These are phyloP conservation scores for Aselliscus stoliczkanus DNA, from an alignment of 2,797 vertebrate genomes.

Conservation along the genomic window DNA sequence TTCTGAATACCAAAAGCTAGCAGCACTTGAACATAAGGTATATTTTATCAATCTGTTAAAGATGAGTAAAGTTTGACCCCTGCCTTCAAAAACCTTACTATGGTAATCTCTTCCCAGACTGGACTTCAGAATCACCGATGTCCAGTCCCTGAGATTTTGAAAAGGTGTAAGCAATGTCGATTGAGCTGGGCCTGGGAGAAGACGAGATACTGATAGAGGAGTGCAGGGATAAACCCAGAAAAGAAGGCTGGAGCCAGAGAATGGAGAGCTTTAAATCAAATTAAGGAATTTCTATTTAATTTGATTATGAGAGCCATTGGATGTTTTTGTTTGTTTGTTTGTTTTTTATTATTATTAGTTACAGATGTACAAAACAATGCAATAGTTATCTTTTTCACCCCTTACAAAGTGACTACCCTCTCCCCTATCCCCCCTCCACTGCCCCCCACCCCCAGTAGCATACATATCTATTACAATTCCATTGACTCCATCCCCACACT, in stretches of 20 bases:
- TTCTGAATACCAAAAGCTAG: slow-evolving; percentile 29
- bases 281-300: background rate
- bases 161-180: background rate
- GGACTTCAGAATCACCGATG: background rate
- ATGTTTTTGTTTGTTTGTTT: no score
- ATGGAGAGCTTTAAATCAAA: background rate
- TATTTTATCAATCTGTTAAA: background rate
- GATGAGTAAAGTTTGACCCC: background rate
- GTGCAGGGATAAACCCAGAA: background rate
- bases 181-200: background rate
- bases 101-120: background rate
- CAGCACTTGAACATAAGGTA: background rate
- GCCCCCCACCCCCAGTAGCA: no score
- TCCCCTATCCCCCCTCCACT: no score
- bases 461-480: no score
- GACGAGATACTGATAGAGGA: background rate
- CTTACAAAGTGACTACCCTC: no score
- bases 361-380: no score
- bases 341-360: no score
- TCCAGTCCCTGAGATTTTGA: background rate
- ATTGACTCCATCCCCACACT: no score
- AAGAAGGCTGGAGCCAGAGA: background rate
- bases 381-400: no score
- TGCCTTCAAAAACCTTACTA: background rate
- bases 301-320: background rate